phyloP scores from a whole-genome alignment of 1,140 invertebrate species.

The Leguminivora glycinivorella region DNA sequence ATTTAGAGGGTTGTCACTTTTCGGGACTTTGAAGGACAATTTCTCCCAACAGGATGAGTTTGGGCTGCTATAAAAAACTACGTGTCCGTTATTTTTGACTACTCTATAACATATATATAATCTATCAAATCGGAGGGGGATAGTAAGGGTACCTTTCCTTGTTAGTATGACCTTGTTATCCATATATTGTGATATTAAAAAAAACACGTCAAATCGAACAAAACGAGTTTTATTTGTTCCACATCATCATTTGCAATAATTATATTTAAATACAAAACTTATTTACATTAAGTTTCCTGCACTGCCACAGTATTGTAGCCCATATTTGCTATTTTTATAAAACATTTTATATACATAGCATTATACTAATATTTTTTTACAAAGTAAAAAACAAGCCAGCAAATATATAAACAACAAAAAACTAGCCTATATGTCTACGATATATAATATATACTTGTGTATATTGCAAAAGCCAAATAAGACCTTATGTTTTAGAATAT shows the following conservation, averaged over 20 bases:
- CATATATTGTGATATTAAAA: conserved; percentile 27
- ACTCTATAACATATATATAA: too few species aligned
- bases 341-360: conserved; percentile 1
- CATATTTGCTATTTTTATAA: conserved; percentile 1
- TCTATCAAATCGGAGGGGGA: too few species aligned
- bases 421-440: neutral
- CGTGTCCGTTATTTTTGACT: too few species aligned
- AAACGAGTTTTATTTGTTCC: conserved; percentile 27
- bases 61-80: too few species aligned
- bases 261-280: conserved; percentile 9
- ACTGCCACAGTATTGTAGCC: neutral
- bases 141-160: too few species aligned
- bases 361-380: conserved; percentile 12
- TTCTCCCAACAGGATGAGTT: too few species aligned
- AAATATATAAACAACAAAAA: neutral
- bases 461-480: neutral
- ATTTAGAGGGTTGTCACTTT: too few species aligned
- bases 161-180: too few species aligned
- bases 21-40: too few species aligned
- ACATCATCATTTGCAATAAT: neutral
- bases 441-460: neutral
- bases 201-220: conserved; percentile 26
- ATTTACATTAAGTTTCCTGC: neutral
- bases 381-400: neutral
- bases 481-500: neutral